Base-by-base conservation (phyloP, 1,140 invertebrate genomes). In the Platyscapa corneri region DNA sequence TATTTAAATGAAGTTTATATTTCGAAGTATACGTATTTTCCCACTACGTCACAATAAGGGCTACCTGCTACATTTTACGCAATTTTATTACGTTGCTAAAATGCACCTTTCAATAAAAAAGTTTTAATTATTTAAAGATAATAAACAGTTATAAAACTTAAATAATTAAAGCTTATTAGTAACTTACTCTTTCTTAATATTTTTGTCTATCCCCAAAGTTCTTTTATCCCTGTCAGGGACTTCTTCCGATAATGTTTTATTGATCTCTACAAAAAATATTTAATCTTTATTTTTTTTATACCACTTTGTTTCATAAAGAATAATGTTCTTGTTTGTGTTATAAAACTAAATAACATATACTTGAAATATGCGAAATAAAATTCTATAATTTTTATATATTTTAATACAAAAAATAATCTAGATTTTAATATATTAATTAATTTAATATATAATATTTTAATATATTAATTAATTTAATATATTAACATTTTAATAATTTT, bases 131-230 rank as follows among this genome's bases (percentile, higher is more conserved):
- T 10, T 14, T 27, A 60, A 60, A 60, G 5, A 60, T 60, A 3
- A 60, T 60, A 14, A 60, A n/a, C n/a, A n/a, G n/a, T n/a, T n/a
- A n/a, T n/a, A n/a, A n/a, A n/a, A n/a, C n/a, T n/a, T n/a, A n/a
- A 60, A 60, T 60, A 60, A 60, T 23, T 6, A 23, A 3, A 27
- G 5, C 27, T 60, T 60, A 6, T 10, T 60, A 34, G 20, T 34
- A 1, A 74, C 74, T 77, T 77, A 83, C 74, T 76, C 56, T 65
- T 77, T 76, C 6, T 32, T 27, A 18, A 46, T 32, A 49, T 83
- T 65, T 49, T 77, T 32, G 12, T 65, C n/a, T 12, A 83, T 32
- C 18, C 81, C 70, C 18, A 75, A 23, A 56, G 70, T 42, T 75
- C 70, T 60, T 83, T 75, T 83, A 0, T 64, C 53, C 27, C 81